A percentile compares a stretch with the other conserved stretches of the same genome.
These are phyloP conservation scores for Regulus satrapa DNA, from an alignment of 2,113 vertebrate genomes.

Conservation along the genomic window DNA sequence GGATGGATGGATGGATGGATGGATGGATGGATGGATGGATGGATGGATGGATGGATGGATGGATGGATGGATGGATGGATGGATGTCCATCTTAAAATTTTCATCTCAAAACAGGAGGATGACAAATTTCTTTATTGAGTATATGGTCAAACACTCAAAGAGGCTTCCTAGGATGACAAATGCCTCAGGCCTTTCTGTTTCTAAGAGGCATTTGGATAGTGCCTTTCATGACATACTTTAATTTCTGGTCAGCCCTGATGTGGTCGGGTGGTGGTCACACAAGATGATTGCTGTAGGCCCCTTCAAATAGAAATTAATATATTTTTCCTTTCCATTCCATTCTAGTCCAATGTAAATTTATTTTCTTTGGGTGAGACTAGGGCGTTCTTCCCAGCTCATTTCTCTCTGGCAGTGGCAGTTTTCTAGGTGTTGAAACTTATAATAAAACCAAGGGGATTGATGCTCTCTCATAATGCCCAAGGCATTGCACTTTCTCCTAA, in stretches of 20 bases:
- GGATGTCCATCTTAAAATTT: background rate
- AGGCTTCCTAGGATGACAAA: background rate
- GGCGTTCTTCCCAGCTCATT: background rate
- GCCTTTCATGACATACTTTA: background rate
- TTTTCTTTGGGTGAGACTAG: background rate
- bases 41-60: too few relatives aligned
- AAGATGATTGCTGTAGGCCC: rapidly evolving
- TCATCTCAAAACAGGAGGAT: background rate
- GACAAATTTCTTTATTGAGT: background rate
- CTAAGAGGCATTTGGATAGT: background rate
- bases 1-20: too few relatives aligned
- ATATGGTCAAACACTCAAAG: background rate
- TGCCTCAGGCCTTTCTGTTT: background rate
- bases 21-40: too few relatives aligned
- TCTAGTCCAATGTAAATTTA: background rate
- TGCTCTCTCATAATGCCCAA: background rate
- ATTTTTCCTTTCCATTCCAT: background rate
- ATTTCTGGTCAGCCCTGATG: background rate
- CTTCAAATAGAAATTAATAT: background rate
- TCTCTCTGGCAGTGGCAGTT: background rate
- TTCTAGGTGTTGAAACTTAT: background rate
- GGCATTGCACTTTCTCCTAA: background rate
- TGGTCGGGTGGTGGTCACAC: background rate
- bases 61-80: too few relatives aligned
- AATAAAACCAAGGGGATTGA: background rate